Evolutionary conservation across 2,888 invertebrate genomes (phyloP), one percentile per base, ranked within the genome.

Genomic region (Bugula neritina): DNA sequence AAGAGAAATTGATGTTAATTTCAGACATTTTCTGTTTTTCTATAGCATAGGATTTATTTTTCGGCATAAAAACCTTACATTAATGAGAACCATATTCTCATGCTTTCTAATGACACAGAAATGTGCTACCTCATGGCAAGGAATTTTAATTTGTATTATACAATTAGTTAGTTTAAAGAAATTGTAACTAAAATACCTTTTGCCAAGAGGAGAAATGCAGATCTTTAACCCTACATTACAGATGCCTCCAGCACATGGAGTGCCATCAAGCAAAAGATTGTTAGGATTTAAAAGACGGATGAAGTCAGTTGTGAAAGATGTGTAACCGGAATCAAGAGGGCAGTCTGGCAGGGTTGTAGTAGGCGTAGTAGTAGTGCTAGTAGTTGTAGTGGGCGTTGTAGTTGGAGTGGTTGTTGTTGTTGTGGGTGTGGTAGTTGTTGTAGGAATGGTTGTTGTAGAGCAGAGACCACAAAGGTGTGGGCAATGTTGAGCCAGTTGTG

Each of bases 281-380:
- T 63, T 31, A 10, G 34, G 63, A 27, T 63, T 63, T 27, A 34
- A 13, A 27, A 25, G 31, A n/a, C 63, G 21, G n/a, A 63, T 27
- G 27, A 63, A 63, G 34, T 63, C 63, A 25, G 31, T 63, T 2
- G 63, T 63, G 31, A 63, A 27, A 25, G 21, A 25, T 29, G 63
- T 63, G 63, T 63, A 63, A 63, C 63, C 63, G 10, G 27, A 31
- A 13, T 63, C 27, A 10, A 63, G n/a, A 31, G 27, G 31, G 31
- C 63, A 63, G 1, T 63, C 29, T 17, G 63, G 63, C 10, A 63
- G 21, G 31, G 63, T 21, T 13, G 63, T 63, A n/a, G 63, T 63
- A 13, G 63, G 21, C 10, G 63, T 29, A 31, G 63, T 21, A 31
- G 34, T 34, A 13, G 63, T 25, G 10, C 31, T 63, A 25, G 63